These are phyloP conservation scores for Choloepus didactylus DNA, from an alignment of 2,797 vertebrate species.

Conservation along the genomic window DNA sequence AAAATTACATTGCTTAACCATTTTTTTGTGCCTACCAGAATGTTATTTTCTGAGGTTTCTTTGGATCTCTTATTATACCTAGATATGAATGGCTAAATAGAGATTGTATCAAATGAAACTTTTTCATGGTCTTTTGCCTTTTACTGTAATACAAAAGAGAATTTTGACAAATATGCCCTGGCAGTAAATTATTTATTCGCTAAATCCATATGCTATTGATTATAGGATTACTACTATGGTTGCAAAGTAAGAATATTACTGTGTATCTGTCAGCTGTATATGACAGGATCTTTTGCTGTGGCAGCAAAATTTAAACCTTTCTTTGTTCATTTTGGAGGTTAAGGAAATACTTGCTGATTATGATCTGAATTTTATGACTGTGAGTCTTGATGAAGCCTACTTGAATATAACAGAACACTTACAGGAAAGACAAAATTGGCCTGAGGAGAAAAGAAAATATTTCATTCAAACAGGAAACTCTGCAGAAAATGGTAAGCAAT, in stretches of 20 bases:
- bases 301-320: constrained; percentile 70
- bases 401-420: constrained; percentile 97
- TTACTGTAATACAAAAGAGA: constrained; percentile 72
- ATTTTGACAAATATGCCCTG: constrained; percentile 52
- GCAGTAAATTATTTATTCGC: constrained; percentile 74
- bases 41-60: constrained; percentile 45
- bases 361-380: constrained; percentile 94
- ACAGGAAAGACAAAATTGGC: constrained; percentile 92
- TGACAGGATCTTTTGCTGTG: constrained; percentile 68
- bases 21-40: constrained; percentile 18
- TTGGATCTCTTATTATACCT: constrained; percentile 58
- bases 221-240: constrained; percentile 62
- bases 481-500: constrained; percentile 84
- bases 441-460: constrained; percentile 92
- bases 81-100: constrained; percentile 44
- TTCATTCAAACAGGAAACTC: constrained; percentile 75
- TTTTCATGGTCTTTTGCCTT: constrained; percentile 66
- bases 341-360: constrained; percentile 95
- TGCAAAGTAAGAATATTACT: constrained; percentile 74
- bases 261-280: constrained; percentile 39
- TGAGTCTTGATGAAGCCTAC: constrained; percentile 99
- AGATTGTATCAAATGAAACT: constrained; percentile 50
- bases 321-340: constrained; percentile 90
- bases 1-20: neutral
- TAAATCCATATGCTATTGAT: constrained; percentile 72